Evolutionary conservation across 2,113 vertebrate genomes (phyloP), one percentile per base, ranked within the genome.

Genomic region (Cephalophus harveyi): DNA sequence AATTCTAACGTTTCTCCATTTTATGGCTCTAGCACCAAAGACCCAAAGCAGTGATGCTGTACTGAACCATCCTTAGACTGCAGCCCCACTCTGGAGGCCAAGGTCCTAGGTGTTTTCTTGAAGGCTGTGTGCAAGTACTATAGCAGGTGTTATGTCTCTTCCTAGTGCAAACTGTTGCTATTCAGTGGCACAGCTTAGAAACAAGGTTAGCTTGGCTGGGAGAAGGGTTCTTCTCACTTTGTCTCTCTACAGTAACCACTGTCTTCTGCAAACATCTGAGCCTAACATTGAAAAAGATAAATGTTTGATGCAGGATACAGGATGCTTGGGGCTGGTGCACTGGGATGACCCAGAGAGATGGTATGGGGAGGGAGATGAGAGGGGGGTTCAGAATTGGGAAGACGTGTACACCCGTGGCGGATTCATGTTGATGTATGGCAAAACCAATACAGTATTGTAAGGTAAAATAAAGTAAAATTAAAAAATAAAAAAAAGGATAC

Each of bases 251-350:
- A 93, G 25, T 9, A 50, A 71, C 27, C 71, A 91, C 1, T 94
- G 21, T 86, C 71, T 96, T 89, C 48, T 96, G 30, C 8, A 74
- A 92, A 78, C 25, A 62, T 94, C 64, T 64, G 60, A 89, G 25
- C 6, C 14, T 88, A 85, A 11, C 86, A 57, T 0, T 88, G 71
- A 84, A 88, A 95, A 89, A 74, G 64, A 94, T 43, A 93, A 64
- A 85, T 55, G 57, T 59, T 59, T 2, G 10, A 59, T 59, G 57
- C 57, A 59, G 57, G 57, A 59, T 28, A 59, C 25, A 59, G 57
- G 25, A 59, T 59, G 25, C 25, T 59, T 28, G 57, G 57, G 57
- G 57, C 57, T 59, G 57, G 57, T 59, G 57, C 25, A 28, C 57
- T 59, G 25, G 57, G 57, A 59, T 59, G 57, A 59, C 10, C 57